phyloP scores from a whole-genome alignment of 2,797 vertebrate species.

The Oophaga sylvatica region DNA sequence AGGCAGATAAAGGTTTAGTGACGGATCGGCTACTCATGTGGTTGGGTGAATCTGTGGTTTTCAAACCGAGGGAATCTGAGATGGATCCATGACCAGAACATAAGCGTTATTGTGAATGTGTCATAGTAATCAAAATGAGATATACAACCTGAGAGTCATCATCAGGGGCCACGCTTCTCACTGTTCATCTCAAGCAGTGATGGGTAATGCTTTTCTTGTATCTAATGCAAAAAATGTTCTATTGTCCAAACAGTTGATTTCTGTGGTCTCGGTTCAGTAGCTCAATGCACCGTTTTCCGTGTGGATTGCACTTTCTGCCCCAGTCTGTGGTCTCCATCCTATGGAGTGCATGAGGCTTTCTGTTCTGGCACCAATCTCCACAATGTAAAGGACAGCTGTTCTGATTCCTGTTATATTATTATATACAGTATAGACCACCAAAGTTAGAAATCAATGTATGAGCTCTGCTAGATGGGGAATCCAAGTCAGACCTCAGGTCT shows the following conservation, averaged over 20 bases:
- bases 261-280: background rate
- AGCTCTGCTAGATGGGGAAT: no score
- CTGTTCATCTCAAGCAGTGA: no score
- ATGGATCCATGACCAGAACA: background rate
- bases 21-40: constrained; percentile 6
- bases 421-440: no score
- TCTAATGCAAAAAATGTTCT: background rate
- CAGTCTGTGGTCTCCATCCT: background rate
- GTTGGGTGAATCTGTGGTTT: constrained; percentile 9
- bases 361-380: no score
- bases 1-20: constrained; percentile 33
- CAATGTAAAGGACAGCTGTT: background rate
- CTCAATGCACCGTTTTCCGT: background rate
- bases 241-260: background rate
- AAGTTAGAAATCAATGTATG: no score
- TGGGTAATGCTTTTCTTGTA: background rate
- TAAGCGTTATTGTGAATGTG: background rate
- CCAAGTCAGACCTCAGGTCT: no score
- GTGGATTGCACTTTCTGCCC: background rate
- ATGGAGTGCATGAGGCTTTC: background rate
- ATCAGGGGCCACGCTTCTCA: background rate
- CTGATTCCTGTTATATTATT: background rate
- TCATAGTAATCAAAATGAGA: background rate
- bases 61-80: constrained; percentile 4
- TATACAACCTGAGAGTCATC: background rate